Evolutionary conservation across 1,140 invertebrate species (phyloP).

Genomic region (Tenebrio molitor): DNA sequence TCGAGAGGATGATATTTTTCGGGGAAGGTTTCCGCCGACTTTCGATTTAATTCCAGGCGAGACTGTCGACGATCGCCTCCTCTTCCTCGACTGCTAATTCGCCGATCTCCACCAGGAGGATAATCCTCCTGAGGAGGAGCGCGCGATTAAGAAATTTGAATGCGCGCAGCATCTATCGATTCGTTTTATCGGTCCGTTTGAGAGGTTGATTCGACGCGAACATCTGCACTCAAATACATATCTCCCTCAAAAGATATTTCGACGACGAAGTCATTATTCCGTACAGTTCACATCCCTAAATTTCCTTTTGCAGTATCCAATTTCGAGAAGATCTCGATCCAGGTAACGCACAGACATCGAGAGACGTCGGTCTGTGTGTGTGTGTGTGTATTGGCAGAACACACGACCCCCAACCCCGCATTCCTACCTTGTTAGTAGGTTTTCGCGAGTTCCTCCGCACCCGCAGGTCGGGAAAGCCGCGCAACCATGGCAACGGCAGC

Average conservation of each 20-base stretch:
- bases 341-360: constrained; percentile 5
- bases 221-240: constrained; percentile 30
- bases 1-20: not conserved
- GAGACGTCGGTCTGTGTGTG: not conserved
- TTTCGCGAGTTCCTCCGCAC: constrained; percentile 7
- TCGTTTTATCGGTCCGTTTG: constrained; percentile 21
- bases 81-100: too few species aligned
- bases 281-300: constrained; percentile 16
- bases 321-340: constrained; percentile 35
- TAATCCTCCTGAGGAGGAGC: too few species aligned
- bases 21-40: too few species aligned
- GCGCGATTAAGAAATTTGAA: constrained; percentile 37
- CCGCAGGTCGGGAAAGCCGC: constrained; percentile 28
- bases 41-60: too few species aligned
- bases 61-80: too few species aligned
- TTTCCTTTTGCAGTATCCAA: constrained; percentile 38
- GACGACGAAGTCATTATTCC: constrained; percentile 30
- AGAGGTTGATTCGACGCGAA: constrained; percentile 2
- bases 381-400: constrained; percentile 24
- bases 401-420: constrained; percentile 6
- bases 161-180: constrained; percentile 4
- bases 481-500: constrained; percentile 33
- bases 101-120: too few species aligned
- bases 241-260: constrained; percentile 19
- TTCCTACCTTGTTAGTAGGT: constrained; percentile 29